Conservation (phyloP, 2,888 invertebrate genomes). For the Drosophila anomalata region DNA sequence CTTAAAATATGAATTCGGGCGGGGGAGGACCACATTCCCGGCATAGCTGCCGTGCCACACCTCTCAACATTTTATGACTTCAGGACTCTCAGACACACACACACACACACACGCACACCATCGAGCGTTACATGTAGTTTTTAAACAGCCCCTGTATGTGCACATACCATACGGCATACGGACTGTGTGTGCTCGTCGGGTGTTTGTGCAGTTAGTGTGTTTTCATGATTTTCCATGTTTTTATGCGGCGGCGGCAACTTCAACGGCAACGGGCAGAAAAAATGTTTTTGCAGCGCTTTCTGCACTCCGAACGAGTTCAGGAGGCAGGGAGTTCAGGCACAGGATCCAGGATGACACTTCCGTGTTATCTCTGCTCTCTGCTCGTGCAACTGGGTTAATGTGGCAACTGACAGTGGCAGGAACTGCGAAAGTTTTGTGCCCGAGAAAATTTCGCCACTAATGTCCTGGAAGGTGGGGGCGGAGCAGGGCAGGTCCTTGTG, state of each 20-base stretch:
- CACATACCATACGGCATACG: constrained; percentile 3
- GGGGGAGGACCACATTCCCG: background rate
- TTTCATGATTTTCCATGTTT: constrained; percentile 60
- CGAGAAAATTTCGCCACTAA: constrained; percentile 28
- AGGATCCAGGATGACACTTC: constrained; percentile 58
- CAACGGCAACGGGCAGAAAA: constrained; percentile 35
- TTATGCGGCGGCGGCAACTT: constrained; percentile 35
- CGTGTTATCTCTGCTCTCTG: constrained; percentile 63
- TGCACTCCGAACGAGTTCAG: constrained; percentile 15
- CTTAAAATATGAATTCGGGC: background rate
- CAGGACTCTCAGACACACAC: constrained; percentile 25
- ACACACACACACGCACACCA: constrained; percentile 18
- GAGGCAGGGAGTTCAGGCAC: constrained; percentile 15
- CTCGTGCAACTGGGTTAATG: constrained; percentile 67
- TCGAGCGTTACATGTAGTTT: background rate
- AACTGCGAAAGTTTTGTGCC: constrained; percentile 29
- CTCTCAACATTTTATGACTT: constrained; percentile 15
- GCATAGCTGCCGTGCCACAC: constrained; percentile 18
- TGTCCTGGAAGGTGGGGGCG: constrained; percentile 10
- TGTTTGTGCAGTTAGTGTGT: constrained; percentile 38
- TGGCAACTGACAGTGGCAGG: constrained; percentile 53
- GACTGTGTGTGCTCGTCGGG: constrained; percentile 1
- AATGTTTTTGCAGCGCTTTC: constrained; percentile 54
- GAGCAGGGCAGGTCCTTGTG: no score
- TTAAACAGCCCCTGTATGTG: constrained; percentile 6